Base-by-base conservation (phyloP, 1,140 invertebrate genomes). In the Hormaphis cornu region DNA sequence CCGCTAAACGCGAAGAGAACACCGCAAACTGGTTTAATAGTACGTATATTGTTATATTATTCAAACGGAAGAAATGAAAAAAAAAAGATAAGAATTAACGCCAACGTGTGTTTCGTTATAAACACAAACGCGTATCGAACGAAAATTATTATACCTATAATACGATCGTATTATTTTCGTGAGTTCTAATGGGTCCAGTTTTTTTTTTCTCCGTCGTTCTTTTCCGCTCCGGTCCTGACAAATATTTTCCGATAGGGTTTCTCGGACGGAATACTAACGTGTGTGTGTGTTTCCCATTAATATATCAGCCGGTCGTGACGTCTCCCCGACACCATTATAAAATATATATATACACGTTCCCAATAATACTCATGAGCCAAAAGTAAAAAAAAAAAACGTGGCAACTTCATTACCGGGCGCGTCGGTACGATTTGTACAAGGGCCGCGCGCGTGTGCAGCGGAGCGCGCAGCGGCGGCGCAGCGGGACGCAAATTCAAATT, bases 401-500 rank as follows among this genome's bases (percentile, higher is more conserved):
- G 59, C 48, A 63, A 63, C 59, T 63, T 63, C 59, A 63, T 63
- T 63, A 63, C 35, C 42, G 42, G 30, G 18, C 7, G 12, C 12
- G 16, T 42, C 1, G 16, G 16, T 42, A n/a, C 30, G 30, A 9
- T 33, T 9, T 9, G 30, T 33, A 42, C 40, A 42, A 12, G 40
- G 14, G 4, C n/a, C n/a, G n/a, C 30, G 30, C n/a, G 28, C 20
- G 14, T 33, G 30, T 50, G 22, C 18, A 61, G 16, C 37, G 42
- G 40, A 61, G 44, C 37, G n/a, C 59, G 42, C 59, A n/a, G n/a
- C 40, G 40, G 42, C 42, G 42, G 16, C 59, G 10, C 59, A 46
- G 59, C 59, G 59, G 59, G 59, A 63, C 26, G 44, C 42, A 63
- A 63, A 63, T 63, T 63, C 42, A 48, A 63, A 63, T 63, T 63